phyloP scores from a whole-genome alignment of 2,113 vertebrate species.

The Mus pahari region DNA sequence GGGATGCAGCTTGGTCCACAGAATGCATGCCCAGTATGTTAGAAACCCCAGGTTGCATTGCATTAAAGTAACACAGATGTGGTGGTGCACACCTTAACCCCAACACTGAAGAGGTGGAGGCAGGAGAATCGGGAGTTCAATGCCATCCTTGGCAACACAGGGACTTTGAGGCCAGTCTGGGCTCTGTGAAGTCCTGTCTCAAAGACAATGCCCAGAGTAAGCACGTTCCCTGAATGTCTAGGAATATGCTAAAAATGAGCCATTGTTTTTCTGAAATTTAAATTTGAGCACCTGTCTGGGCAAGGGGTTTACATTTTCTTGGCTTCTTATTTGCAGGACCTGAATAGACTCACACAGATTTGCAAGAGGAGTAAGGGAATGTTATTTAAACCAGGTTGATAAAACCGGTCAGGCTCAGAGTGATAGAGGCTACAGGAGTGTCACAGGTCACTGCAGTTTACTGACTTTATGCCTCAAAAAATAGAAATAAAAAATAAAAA shows the following conservation, averaged over 20 bases:
- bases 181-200: background rate
- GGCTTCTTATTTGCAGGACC: background rate
- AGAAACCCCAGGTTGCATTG: background rate
- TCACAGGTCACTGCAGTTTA: background rate
- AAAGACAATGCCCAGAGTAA: background rate
- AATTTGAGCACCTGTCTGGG: background rate
- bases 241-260: background rate
- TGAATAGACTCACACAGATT: background rate
- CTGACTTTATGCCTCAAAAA: background rate
- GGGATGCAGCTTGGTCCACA: background rate
- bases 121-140: background rate
- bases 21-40: background rate
- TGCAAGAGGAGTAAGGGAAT: background rate
- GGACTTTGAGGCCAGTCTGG: background rate
- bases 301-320: background rate
- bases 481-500: no score
- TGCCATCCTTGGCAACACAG: no score
- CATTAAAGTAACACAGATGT: background rate
- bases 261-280: background rate
- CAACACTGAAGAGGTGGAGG: background rate
- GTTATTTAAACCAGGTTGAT: background rate
- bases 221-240: background rate
- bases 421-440: background rate
- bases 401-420: background rate
- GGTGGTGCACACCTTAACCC: background rate